Conservation (phyloP, 2,797 vertebrate genomes). For the Moxostoma hubbsi region DNA sequence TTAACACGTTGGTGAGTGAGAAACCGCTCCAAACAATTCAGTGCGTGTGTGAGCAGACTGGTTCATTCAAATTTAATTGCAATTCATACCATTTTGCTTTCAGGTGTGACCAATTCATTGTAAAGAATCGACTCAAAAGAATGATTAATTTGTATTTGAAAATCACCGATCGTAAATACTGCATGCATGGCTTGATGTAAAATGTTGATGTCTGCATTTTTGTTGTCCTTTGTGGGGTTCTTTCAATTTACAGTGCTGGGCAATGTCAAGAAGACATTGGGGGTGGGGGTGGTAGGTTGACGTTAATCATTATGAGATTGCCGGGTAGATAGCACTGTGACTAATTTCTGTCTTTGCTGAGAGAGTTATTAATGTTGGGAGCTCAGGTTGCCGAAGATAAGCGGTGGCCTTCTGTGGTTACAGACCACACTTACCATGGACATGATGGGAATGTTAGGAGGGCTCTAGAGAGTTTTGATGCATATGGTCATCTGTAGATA, state of each 20-base stretch:
- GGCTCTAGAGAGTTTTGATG: constrained; percentile 58
- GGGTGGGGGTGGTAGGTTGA: constrained; percentile 53
- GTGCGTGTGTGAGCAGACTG: no score
- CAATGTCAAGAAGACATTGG: constrained; percentile 68
- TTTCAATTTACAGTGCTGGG: constrained; percentile 65
- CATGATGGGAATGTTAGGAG: constrained; percentile 61
- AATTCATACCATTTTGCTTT: no score
- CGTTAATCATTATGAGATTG: constrained; percentile 75
- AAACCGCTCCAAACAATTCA: no score
- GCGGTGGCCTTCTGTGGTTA: constrained; percentile 64
- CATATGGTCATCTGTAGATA: constrained; percentile 75
- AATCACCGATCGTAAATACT: no score
- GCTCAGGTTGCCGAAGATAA: constrained; percentile 76
- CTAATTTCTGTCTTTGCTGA: constrained; percentile 77
- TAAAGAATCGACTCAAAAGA: no score
- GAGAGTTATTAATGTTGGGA: constrained; percentile 77
- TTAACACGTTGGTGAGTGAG: no score
- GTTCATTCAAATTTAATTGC: no score
- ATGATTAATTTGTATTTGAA: no score
- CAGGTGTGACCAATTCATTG: no score
- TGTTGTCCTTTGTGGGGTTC: constrained; percentile 26
- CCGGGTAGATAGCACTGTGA: constrained; percentile 72
- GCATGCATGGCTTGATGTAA: no score
- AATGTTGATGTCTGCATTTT: constrained; percentile 10
- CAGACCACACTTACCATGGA: constrained; percentile 77